A percentile compares a stretch with the other conserved stretches of the same genome.
These are phyloP conservation scores for Hippoglossus stenolepis DNA, from an alignment of 2,113 vertebrate genomes.

Conservation along the genomic window DNA sequence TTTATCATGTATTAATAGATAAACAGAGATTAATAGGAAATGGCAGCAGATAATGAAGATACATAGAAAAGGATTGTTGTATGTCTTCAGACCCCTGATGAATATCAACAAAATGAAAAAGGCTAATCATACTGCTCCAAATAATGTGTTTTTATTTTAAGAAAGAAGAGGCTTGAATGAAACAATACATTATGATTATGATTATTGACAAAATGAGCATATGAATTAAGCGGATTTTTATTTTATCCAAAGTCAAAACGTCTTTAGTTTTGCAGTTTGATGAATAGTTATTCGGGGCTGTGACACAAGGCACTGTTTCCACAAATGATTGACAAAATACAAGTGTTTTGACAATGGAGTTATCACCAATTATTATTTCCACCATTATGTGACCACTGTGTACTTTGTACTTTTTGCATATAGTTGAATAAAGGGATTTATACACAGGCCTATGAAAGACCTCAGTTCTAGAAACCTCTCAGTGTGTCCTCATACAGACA, in stretches of 20 bases:
- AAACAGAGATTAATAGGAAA: neutral
- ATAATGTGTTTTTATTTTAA: too few relatives aligned
- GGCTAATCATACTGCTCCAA: too few relatives aligned
- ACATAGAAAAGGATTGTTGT: neutral
- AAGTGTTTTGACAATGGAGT: neutral
- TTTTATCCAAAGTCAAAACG: too few relatives aligned
- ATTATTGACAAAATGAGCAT: too few relatives aligned
- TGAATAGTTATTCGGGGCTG: neutral
- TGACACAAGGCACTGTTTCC: neutral
- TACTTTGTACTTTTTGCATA: neutral
- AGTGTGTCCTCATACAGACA: neutral
- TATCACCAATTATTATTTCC: neutral
- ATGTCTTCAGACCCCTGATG: neutral
- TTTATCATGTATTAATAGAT: too few relatives aligned
- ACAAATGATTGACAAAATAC: neutral
- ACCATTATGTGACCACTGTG: neutral
- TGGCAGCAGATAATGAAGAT: neutral
- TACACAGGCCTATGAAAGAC: neutral
- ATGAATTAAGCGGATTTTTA: too few relatives aligned
- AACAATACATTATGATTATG: too few relatives aligned
- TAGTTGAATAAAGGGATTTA: neutral
- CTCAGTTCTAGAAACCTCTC: too few relatives aligned
- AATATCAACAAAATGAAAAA: neutral
- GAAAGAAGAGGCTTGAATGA: too few relatives aligned
- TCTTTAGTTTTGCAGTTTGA: neutral